Evolutionary conservation across 2,888 invertebrate species (phyloP), one percentile per base, ranked within the genome.

Genomic region (Arctia plantaginis): DNA sequence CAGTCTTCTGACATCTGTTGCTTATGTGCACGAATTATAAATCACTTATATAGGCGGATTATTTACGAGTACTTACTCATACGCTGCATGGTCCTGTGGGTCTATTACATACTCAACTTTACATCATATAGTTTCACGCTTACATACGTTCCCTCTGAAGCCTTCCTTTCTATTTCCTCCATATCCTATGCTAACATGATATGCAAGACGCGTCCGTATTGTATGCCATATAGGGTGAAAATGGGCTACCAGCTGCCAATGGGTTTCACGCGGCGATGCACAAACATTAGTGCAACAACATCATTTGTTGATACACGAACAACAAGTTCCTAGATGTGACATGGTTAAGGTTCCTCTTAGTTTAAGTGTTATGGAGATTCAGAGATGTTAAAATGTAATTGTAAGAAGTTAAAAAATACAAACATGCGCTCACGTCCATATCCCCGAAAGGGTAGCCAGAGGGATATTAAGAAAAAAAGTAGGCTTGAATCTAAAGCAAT

Each of bases 201-300:
- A 82, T 82, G 76, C 81, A 76, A 86, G 82, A 83, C 78, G 77
- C 78, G 75, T 77, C 79, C 73, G 66, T 85, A 83, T 85, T 82
- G 82, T 80, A 65, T 80, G 62, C 80, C 85, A 78, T 83, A 83
- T 79, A 77, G 79, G 82, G 73, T 81, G 69, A 80, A 89, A 89
- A 86, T 87, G 78, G 90, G 90, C 86, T 87, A 86, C 78, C 82
- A 82, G 80, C 77, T 72, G 80, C 84, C 84, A 80, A 88, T 86
- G 84, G 85, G 89, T 85, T 86, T 87, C 88, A 86, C 82, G 81
- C 81, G 83, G 74, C 74, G 73, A 69, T 84, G 85, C 82, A 82
- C 78, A 73, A 70, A 82, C 83, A 78, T 81, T 79, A 81, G 82
- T 85, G 81, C 81, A 83, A 66, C 74, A 69, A 77, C 76, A 75